phyloP scores from a whole-genome alignment of 2,888 invertebrate species.

The Synergus umbraculus region DNA sequence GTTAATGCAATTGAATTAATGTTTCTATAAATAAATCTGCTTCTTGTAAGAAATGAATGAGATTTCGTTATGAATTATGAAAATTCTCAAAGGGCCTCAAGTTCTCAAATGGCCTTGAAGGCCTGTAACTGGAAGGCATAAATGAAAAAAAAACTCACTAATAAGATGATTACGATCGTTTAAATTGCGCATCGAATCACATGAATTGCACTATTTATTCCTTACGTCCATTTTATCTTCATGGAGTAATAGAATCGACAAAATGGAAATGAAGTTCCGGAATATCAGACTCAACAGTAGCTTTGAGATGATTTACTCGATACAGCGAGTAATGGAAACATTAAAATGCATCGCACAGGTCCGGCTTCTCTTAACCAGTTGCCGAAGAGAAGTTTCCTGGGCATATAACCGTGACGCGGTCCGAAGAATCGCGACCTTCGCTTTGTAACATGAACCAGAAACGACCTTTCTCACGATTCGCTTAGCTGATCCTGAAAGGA shows the following conservation, averaged over 20 bases:
- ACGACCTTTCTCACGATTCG: conserved; percentile 46
- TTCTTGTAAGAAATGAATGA: too few species aligned
- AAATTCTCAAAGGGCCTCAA: too few species aligned
- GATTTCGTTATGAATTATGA: too few species aligned
- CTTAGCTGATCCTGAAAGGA: conserved; percentile 23
- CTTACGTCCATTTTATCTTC: neutral
- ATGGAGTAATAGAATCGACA: neutral
- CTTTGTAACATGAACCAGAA: conserved; percentile 30
- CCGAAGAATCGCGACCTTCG: conserved; percentile 42
- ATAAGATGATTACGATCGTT: too few species aligned
- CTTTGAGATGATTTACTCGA: neutral
- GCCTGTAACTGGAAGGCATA: too few species aligned
- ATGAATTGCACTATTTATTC: neutral
- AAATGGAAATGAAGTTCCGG: conserved; percentile 2
- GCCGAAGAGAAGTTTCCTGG: conserved; percentile 28
- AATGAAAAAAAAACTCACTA: too few species aligned
- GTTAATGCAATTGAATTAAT: too few species aligned
- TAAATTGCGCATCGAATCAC: too few species aligned
- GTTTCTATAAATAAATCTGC: too few species aligned
- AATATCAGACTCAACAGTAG: neutral
- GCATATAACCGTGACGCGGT: conserved; percentile 21
- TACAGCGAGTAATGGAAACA: neutral
- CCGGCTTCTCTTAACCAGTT: conserved; percentile 12
- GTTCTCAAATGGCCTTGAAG: too few species aligned
- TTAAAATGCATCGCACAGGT: conserved; percentile 31